phyloP scores from a whole-genome alignment of 2,797 vertebrate genomes.

The Varecia variegata region DNA sequence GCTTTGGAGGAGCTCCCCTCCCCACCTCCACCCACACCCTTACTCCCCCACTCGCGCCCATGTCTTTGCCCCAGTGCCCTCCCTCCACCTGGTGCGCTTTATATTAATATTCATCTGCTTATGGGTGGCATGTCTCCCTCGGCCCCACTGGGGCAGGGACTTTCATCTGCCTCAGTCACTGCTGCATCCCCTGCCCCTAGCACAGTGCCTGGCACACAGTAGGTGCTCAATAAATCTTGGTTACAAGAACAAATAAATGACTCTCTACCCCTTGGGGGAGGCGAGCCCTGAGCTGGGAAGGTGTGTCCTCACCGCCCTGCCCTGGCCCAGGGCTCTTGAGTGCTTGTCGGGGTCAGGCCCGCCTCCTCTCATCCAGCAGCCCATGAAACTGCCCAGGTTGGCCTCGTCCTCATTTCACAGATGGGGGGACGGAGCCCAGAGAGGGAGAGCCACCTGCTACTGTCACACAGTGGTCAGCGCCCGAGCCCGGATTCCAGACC shows the following conservation, averaged over 20 bases:
- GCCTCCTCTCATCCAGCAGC: background rate
- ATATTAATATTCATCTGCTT: background rate
- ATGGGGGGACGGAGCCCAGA: background rate
- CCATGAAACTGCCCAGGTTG: accelerated
- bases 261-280: background rate
- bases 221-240: background rate
- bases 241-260: background rate
- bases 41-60: background rate
- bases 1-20: too few species aligned
- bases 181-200: background rate
- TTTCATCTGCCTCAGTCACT: background rate
- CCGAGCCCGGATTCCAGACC: background rate
- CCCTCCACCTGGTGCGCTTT: background rate
- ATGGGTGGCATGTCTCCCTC: background rate
- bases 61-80: background rate
- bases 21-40: background rate
- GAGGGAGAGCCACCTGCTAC: background rate
- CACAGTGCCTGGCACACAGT: background rate
- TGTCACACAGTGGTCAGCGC: background rate
- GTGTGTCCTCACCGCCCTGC: too few species aligned
- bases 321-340: background rate
- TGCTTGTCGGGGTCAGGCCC: background rate
- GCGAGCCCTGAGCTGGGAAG: background rate
- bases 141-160: background rate
- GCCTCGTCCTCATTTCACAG: background rate